Evolutionary conservation across 2,797 vertebrate genomes (phyloP).

Genomic region (Lithobates pipiens): DNA sequence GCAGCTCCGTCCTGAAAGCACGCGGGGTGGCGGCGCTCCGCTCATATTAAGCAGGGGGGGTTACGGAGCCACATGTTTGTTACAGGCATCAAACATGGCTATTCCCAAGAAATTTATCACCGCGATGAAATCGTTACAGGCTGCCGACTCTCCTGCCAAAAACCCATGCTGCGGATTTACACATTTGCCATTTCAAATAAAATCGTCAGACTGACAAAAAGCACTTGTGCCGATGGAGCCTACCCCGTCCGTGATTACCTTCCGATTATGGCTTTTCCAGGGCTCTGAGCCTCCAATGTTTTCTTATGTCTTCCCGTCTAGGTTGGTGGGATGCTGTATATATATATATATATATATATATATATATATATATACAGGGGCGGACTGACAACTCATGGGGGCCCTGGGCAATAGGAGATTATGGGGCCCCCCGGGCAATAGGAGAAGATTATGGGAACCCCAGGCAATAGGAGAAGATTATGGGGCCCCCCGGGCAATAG

Average conservation of each 20-base stretch:
- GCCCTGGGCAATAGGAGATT: too few species aligned
- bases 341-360: too few species aligned
- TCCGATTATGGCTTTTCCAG: slow-evolving; percentile 26
- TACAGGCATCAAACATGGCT: slow-evolving; percentile 55
- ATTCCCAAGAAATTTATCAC: slow-evolving; percentile 59
- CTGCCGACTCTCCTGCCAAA: slow-evolving; percentile 58
- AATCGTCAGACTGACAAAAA: slow-evolving; percentile 61
- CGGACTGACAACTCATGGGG: too few species aligned
- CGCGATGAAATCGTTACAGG: slow-evolving; percentile 56
- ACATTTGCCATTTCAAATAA: slow-evolving; percentile 61
- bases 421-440: too few species aligned
- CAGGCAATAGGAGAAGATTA: too few species aligned
- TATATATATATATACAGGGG: too few species aligned
- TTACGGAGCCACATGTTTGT: slow-evolving; percentile 55
- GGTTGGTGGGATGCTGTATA: slow-evolving; percentile 14
- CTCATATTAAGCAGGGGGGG: slow-evolving; percentile 23
- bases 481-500: too few species aligned
- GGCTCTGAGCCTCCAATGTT: slow-evolving; percentile 25
- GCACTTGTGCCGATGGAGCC: slow-evolving; percentile 48
- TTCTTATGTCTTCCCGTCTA: slow-evolving; percentile 13
- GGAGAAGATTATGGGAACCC: too few species aligned
- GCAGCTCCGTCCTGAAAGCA: slow-evolving; percentile 6
- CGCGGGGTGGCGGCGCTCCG: neutral
- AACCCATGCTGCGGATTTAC: slow-evolving; percentile 58
- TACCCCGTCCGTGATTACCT: slow-evolving; percentile 32